Base-by-base conservation (phyloP, 2,888 invertebrate species). In the Limnephilus lunatus region DNA sequence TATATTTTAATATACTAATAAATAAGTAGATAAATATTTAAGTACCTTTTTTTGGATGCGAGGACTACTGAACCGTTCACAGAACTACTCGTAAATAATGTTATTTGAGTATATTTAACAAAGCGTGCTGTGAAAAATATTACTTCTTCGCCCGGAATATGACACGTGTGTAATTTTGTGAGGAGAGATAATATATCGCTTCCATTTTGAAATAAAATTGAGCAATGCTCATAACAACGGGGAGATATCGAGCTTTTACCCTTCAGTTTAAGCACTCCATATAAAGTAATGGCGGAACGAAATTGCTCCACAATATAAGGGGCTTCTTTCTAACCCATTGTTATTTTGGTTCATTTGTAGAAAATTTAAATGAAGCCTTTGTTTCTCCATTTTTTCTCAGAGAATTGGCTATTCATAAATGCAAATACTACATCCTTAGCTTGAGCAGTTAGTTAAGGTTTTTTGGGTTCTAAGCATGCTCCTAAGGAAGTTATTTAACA, bases 121-220 rank as follows among this genome's bases (percentile, higher is more conserved):
- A 68, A 68, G n/a, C 9, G 9, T 68, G n/a, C n/a, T n/a, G 25
- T 68, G 19, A 68, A 68, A 68, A 25, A 7, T 25, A 68, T 68
- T 25, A 68, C 68, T 68, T n/a, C 25, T 25, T 68, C 68, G 82
- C n/a, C 30, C 1, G 32, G 68, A 32, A 31, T 68, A 30, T 68
- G 68, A 68, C 48, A 53, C 15, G 87, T 87, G 9, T n/a, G 53
- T 87, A 87, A 87, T 87, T 87, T 87, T 87, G 87, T 32, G 48
- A 87, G 30, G 12, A 87, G 68, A 87, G 68, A 87, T 86, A 86
- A 82, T 32, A 35, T 68, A 68, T 68, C 19, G 9, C 53, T 68
- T 68, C 68, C 87, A 30, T 68, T 85, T 87, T 32, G 53, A 87
- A 87, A 87, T 15, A 87, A 68, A 87, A 87, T 87, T 87, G 53